A percentile compares a stretch with the other conserved stretches of the same genome.
Evolutionary conservation across 2,888 invertebrate genomes (phyloP).

Genomic region (Cantharis rustica): DNA sequence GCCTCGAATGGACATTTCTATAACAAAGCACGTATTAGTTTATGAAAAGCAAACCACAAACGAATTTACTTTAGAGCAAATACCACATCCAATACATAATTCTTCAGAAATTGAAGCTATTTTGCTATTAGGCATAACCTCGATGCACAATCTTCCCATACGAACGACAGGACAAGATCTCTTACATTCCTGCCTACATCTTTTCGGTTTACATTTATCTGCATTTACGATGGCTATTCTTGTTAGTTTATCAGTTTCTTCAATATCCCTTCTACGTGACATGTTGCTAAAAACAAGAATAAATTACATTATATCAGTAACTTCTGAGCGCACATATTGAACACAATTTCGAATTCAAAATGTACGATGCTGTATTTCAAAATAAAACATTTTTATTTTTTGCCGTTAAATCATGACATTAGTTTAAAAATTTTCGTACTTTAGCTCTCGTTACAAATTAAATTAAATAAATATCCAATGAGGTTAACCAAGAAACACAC

Average conservation of each 20-base stretch:
- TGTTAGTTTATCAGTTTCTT: conserved; percentile 91
- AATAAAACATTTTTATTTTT: not conserved
- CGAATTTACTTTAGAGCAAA: conserved; percentile 88
- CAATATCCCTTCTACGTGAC: conserved; percentile 74
- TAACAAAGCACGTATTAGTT: conserved; percentile 41
- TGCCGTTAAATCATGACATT: not conserved
- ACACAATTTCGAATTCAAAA: not conserved
- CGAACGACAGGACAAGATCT: conserved; percentile 98
- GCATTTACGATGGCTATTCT: conserved; percentile 97
- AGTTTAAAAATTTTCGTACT: not conserved
- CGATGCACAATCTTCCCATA: conserved; percentile 99
- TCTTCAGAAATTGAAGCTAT: conserved; percentile 98
- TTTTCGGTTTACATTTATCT: conserved; percentile 98
- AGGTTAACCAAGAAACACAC: not conserved
- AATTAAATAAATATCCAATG: not conserved
- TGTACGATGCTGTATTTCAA: not conserved
- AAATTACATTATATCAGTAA: not conserved
- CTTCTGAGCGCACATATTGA: conserved; percentile 10
- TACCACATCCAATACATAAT: conserved; percentile 98
- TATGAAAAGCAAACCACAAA: not conserved
- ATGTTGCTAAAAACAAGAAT: conserved; percentile 48
- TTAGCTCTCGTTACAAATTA: not conserved
- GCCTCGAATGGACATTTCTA: conserved; percentile 99
- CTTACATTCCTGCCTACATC: conserved; percentile 98
- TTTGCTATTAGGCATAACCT: conserved; percentile 94